Conservation (phyloP, 2,113 vertebrate species). For the Actinemys pallida region DNA sequence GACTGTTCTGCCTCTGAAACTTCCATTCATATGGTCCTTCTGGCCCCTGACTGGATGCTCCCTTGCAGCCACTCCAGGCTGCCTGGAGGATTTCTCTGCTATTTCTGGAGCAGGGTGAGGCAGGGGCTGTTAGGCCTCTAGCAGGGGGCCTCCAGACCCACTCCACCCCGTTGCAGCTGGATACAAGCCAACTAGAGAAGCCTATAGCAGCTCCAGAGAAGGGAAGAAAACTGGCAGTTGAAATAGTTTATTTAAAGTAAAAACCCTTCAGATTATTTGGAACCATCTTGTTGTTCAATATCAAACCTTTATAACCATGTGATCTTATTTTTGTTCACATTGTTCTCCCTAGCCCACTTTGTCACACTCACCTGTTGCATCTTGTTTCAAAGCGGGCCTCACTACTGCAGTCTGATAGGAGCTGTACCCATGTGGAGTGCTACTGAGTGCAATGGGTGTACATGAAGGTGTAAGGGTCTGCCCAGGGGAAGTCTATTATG, state of each 20-base stretch:
- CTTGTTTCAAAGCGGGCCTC: not conserved
- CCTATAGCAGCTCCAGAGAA: too few species aligned
- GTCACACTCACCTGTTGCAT: not conserved
- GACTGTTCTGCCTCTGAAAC: too few species aligned
- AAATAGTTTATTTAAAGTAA: not conserved
- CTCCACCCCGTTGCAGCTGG: too few species aligned
- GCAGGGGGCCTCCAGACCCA: too few species aligned
- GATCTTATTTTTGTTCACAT: not conserved
- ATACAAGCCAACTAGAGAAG: not conserved
- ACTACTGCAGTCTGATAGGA: not conserved
- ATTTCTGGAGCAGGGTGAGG: too few species aligned
- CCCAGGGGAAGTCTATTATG: not conserved
- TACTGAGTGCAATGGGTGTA: rapidly evolving
- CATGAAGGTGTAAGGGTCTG: not conserved
- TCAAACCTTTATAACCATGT: too few species aligned
- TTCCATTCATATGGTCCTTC: too few species aligned
- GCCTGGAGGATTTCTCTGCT: too few species aligned
- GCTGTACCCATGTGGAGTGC: not conserved
- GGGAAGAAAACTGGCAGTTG: not conserved
- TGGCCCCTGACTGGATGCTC: too few species aligned
- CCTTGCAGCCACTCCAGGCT: too few species aligned
- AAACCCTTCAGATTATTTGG: not conserved
- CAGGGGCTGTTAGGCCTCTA: too few species aligned
- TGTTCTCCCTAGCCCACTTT: not conserved
- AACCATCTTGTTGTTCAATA: not conserved